A percentile compares a stretch with the other conserved stretches of the same genome.
These are phyloP conservation scores for Tinea trinotella DNA, from an alignment of 2,888 invertebrate species.

Conservation along the genomic window DNA sequence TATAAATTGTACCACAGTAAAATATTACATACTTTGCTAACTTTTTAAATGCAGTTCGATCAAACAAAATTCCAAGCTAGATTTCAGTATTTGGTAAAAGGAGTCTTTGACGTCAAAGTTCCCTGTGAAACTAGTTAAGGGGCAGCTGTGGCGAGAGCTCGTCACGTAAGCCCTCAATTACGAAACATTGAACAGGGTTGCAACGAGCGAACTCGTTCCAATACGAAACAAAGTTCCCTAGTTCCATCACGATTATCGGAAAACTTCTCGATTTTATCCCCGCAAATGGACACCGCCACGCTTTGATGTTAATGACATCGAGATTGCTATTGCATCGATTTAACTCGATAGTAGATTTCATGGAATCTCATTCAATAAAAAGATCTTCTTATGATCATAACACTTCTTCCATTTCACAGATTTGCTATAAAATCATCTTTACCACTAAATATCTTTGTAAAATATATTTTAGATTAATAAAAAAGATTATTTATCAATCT, in stretches of 20 bases:
- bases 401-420: too few relatives aligned
- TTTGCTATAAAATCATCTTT: too few relatives aligned
- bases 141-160: constrained; percentile 56
- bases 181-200: constrained; percentile 57
- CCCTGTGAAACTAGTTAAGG: constrained; percentile 28
- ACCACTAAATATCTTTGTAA: not conserved
- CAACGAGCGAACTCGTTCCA: constrained; percentile 16
- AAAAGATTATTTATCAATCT: not conserved
- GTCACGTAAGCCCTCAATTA: constrained; percentile 71
- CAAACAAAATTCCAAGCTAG: not conserved
- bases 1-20: too few relatives aligned
- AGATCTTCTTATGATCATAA: not conserved
- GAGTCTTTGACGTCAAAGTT: constrained; percentile 13
- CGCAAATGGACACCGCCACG: constrained; percentile 16
- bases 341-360: not conserved
- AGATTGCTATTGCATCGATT: constrained; percentile 6
- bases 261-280: constrained; percentile 19
- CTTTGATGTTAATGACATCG: constrained; percentile 6
- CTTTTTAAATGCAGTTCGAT: constrained; percentile 30
- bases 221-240: constrained; percentile 47
- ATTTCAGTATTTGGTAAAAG: constrained; percentile 3
- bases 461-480: too few relatives aligned
- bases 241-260: constrained; percentile 56
- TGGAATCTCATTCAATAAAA: not conserved
- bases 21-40: too few relatives aligned